Conservation (phyloP, 2,888 invertebrate genomes). For the Priocnemis perturbator region DNA sequence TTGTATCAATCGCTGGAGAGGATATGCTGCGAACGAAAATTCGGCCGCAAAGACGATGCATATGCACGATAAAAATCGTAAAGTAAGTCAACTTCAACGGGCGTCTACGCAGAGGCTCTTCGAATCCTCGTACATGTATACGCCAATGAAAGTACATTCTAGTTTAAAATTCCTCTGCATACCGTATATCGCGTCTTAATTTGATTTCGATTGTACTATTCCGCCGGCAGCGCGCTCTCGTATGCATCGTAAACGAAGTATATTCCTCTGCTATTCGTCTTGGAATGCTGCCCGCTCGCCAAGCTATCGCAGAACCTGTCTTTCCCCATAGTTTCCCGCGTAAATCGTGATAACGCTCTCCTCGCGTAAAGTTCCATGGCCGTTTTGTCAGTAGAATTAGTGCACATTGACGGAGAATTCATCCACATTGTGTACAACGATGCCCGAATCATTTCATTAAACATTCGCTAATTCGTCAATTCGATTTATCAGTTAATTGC, state of each 20-base stretch:
- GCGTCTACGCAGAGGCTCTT: too few species aligned
- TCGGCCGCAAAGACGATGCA: too few species aligned
- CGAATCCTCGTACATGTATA: constrained; percentile 3
- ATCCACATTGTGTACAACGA: too few species aligned
- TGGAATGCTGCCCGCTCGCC: constrained; percentile 39
- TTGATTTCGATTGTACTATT: background rate
- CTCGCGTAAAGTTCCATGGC: constrained; percentile 41
- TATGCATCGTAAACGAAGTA: background rate
- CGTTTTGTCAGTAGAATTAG: too few species aligned
- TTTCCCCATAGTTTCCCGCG: constrained; percentile 47
- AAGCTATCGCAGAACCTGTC: constrained; percentile 29
- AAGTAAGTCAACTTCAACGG: too few species aligned
- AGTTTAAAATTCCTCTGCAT: constrained; percentile 27
- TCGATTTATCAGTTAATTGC: too few species aligned
- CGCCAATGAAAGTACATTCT: constrained; percentile 44
- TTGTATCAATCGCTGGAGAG: too few species aligned
- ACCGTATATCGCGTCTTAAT: background rate
- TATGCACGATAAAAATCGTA: too few species aligned
- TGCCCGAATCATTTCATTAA: too few species aligned
- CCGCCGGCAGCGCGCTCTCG: background rate
- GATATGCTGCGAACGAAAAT: too few species aligned
- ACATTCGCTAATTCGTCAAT: too few species aligned
- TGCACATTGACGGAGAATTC: too few species aligned
- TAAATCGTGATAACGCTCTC: constrained; percentile 38
- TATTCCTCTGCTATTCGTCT: constrained; percentile 26